Conservation (phyloP, 2,888 invertebrate species). For the Sarcophaga caerulescens region DNA sequence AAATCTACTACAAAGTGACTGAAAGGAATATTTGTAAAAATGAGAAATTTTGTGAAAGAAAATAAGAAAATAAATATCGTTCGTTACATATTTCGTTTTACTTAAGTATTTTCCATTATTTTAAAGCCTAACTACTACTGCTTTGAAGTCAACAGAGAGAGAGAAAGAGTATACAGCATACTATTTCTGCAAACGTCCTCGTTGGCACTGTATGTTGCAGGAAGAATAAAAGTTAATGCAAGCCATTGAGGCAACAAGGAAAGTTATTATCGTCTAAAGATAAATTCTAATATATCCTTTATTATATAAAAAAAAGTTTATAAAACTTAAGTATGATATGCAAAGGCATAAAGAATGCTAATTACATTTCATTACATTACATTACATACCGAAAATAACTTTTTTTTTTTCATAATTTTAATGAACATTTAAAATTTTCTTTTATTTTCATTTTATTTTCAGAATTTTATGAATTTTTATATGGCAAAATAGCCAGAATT, state of each 20-base stretch:
- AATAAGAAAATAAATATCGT: constrained; percentile 11
- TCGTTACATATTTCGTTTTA: not conserved
- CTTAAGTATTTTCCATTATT: not conserved
- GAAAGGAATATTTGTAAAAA: constrained; percentile 5
- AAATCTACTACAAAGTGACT: constrained; percentile 7
- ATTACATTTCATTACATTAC: no score
- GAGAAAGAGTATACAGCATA: not conserved
- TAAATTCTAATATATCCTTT: not conserved
- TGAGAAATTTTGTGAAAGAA: constrained; percentile 3
- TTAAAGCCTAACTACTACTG: not conserved
- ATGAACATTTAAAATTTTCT: no score
- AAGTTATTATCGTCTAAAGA: not conserved
- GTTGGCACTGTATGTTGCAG: not conserved
- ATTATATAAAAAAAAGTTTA: not conserved
- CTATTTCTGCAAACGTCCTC: not conserved
- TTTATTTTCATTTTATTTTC: no score
- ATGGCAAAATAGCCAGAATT: no score
- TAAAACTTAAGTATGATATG: not conserved
- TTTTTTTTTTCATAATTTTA: no score
- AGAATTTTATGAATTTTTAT: no score
- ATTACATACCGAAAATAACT: no score
- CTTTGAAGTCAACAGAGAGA: not conserved
- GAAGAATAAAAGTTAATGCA: not conserved
- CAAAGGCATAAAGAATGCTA: no score
- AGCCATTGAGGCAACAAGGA: not conserved